Evolutionary conservation across 2,888 invertebrate species (phyloP).

Genomic region (Pristionchus japonicus): DNA sequence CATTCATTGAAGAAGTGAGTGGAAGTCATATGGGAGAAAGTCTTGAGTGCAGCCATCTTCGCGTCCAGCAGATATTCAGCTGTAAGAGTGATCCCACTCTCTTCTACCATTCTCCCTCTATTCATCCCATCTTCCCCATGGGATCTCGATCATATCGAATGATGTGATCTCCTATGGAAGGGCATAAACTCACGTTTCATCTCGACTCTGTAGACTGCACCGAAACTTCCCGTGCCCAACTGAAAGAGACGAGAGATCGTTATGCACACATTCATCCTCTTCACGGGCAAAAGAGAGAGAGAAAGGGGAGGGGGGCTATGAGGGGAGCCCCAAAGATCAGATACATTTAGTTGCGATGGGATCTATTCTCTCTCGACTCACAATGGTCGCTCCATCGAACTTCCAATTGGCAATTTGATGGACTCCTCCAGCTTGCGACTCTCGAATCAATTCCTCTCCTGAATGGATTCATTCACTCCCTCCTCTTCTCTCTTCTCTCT

Average conservation of each 20-base stretch:
- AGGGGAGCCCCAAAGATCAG: background rate
- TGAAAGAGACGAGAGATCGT: background rate
- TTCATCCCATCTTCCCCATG: background rate
- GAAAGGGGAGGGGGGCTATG: background rate
- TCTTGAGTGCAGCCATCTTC: conserved; percentile 18
- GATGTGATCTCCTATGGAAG: background rate
- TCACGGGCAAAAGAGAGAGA: background rate
- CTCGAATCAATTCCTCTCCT: conserved; percentile 18
- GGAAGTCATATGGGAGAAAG: background rate
- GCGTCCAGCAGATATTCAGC: background rate
- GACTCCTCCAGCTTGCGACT: background rate
- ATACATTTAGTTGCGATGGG: background rate
- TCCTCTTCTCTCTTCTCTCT: background rate
- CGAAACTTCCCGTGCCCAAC: conserved; percentile 24
- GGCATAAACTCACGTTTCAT: conserved; percentile 9
- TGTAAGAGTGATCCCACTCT: background rate
- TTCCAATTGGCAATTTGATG: conserved; percentile 34
- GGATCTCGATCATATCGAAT: background rate
- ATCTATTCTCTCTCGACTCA: background rate
- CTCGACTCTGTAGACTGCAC: conserved; percentile 16
- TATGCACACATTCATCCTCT: background rate
- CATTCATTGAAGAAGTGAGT: conserved; percentile 40
- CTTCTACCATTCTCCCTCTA: background rate
- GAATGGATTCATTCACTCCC: background rate
- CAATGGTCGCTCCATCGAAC: background rate